A percentile compares a stretch with the other conserved stretches of the same genome.
phyloP scores from a whole-genome alignment of 2,888 invertebrate genomes.

The Tipula helvola region DNA sequence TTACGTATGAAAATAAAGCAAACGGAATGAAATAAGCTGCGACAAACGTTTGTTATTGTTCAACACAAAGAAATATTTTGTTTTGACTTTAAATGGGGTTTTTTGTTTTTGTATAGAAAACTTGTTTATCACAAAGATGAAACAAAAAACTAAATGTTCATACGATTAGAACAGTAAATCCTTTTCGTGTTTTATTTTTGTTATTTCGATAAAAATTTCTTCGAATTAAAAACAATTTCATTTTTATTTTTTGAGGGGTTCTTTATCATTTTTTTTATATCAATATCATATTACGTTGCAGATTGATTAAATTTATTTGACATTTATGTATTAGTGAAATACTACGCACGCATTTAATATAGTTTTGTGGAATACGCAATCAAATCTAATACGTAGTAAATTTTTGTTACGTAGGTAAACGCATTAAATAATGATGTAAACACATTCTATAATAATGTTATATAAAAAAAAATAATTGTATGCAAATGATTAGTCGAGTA shows the following conservation, averaged over 20 bases:
- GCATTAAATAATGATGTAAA: background rate
- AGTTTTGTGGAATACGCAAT: background rate
- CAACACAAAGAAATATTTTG: background rate
- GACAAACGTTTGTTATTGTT: conserved; percentile 4
- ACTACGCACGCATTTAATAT: background rate
- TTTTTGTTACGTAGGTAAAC: background rate
- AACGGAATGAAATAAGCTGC: background rate
- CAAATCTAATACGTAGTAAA: background rate
- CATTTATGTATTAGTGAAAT: background rate
- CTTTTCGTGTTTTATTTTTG: background rate
- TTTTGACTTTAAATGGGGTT: background rate
- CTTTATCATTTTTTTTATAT: background rate
- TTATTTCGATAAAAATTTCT: background rate
- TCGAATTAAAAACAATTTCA: background rate
- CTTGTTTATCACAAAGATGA: background rate
- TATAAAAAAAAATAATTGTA: too few species aligned
- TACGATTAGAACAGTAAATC: background rate
- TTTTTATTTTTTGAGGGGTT: background rate
- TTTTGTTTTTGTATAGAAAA: background rate
- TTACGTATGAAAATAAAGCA: background rate
- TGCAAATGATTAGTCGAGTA: background rate
- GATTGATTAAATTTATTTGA: background rate
- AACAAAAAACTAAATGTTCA: background rate
- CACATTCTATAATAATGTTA: background rate
- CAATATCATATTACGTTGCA: background rate